Percentiles rank a stretch among this genome's conserved stretches.
These are phyloP conservation scores for Xylocopa sonorina DNA, from an alignment of 1,140 invertebrate species.

Conservation along the genomic window DNA sequence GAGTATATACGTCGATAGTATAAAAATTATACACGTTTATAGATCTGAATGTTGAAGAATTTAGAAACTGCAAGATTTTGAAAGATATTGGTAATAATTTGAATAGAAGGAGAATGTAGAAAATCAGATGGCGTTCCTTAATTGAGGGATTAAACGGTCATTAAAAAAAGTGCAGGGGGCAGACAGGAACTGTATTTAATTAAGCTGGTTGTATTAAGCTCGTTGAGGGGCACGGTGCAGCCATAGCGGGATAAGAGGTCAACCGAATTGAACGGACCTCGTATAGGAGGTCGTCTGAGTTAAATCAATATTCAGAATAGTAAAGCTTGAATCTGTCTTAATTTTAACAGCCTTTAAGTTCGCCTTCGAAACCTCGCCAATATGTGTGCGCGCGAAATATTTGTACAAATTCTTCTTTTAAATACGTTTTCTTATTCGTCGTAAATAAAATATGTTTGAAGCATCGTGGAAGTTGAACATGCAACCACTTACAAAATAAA, in stretches of 20 bases:
- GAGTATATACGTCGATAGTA: too few relatives aligned
- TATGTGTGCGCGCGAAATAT: too few relatives aligned
- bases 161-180: neutral
- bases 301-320: neutral
- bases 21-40: too few relatives aligned
- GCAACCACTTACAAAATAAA: neutral
- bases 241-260: neutral
- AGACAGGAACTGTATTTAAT: slow-evolving; percentile 49
- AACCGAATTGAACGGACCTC: slow-evolving; percentile 7
- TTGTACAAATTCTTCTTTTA: too few relatives aligned
- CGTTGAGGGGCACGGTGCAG: slow-evolving; percentile 12
- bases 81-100: too few relatives aligned
- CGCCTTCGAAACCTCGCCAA: too few relatives aligned
- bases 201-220: slow-evolving; percentile 40
- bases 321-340: neutral
- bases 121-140: neutral
- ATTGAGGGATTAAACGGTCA: neutral
- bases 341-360: too few relatives aligned
- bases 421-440: neutral
- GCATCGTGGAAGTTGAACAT: neutral
- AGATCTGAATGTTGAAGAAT: neutral
- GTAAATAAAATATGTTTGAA: neutral
- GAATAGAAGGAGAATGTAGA: neutral
- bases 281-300: neutral
- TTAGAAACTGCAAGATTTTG: neutral